A percentile compares a stretch with the other conserved stretches of the same genome.
Conservation (phyloP, 2,113 vertebrate species). For the Hymenochirus boettgeri region DNA sequence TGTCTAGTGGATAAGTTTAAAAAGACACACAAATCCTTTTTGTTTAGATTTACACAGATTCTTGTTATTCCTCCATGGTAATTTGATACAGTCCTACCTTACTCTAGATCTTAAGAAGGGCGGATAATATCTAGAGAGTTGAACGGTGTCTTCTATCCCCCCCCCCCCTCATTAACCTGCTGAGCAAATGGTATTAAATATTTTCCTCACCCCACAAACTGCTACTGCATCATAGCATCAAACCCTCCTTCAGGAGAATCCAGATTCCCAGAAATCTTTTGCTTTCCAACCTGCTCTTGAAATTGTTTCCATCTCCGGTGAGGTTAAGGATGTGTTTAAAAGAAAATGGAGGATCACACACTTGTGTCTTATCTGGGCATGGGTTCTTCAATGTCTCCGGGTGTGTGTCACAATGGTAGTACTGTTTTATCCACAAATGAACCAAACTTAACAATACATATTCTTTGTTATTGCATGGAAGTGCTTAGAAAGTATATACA, state of each 20-base stretch:
- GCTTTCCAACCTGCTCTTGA: constrained; percentile 60
- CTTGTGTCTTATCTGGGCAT: constrained; percentile 63
- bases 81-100: too few relatives aligned
- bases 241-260: constrained; percentile 90
- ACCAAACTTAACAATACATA: constrained; percentile 69
- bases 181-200: too few relatives aligned
- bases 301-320: constrained; percentile 57
- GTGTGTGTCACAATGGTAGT: constrained; percentile 91
- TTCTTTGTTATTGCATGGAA: too few relatives aligned
- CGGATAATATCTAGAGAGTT: too few relatives aligned
- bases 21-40: too few relatives aligned
- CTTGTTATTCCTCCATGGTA: too few relatives aligned
- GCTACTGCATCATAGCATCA: constrained; percentile 96
- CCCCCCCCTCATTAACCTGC: too few relatives aligned
- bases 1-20: too few relatives aligned
- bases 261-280: constrained; percentile 87
- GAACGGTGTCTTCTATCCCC: too few relatives aligned
- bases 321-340: constrained; percentile 86
- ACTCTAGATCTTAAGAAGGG: too few relatives aligned
- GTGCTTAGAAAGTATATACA: too few relatives aligned
- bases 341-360: constrained; percentile 85
- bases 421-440: constrained; percentile 94
- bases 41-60: too few relatives aligned
- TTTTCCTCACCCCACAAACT: constrained; percentile 72
- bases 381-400: constrained; percentile 79